phyloP scores from a whole-genome alignment of 2,113 vertebrate species.

The Hippocampus abdominalis region DNA sequence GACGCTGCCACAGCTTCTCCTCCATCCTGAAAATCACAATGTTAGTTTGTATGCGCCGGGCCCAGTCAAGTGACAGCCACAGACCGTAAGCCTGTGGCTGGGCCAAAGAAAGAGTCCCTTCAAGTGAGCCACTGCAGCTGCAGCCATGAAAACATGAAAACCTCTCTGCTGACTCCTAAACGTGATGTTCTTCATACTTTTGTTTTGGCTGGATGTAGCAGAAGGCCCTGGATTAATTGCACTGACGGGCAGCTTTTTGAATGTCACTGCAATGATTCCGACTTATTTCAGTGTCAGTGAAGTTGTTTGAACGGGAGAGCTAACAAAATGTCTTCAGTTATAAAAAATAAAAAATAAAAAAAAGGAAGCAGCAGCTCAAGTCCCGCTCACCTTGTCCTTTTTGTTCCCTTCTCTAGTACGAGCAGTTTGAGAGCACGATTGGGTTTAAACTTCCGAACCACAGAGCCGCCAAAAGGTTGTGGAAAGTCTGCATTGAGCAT shows the following conservation, averaged over 20 bases:
- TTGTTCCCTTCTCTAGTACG: slow-evolving; percentile 74
- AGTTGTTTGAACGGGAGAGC: not conserved
- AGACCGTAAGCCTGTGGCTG: slow-evolving; percentile 60
- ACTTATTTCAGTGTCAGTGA: not conserved
- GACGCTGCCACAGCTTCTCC: slow-evolving; percentile 33
- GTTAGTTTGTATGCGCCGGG: slow-evolving; percentile 44
- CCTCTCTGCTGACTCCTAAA: slow-evolving; percentile 11
- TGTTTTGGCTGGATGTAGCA: not conserved
- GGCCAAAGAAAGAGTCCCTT: slow-evolving; percentile 65
- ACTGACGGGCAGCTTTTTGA: not conserved
- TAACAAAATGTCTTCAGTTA: not conserved
- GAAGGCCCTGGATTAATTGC: not conserved
- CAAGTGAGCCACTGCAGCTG: slow-evolving; percentile 60
- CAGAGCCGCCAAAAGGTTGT: slow-evolving; percentile 93
- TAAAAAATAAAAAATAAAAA: not conserved
- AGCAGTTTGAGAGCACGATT: slow-evolving; percentile 98
- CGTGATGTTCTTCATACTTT: not conserved
- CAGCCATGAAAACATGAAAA: slow-evolving; percentile 28
- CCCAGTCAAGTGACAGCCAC: slow-evolving; percentile 54
- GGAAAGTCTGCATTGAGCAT: slow-evolving; percentile 99
- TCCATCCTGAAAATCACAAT: slow-evolving; percentile 44
- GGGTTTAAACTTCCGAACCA: slow-evolving; percentile 98
- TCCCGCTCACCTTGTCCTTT: not conserved
- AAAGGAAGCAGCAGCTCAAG: not conserved
- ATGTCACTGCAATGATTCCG: not conserved